phyloP scores from a whole-genome alignment of 2,113 vertebrate genomes.

The Elephantulus edwardii region DNA sequence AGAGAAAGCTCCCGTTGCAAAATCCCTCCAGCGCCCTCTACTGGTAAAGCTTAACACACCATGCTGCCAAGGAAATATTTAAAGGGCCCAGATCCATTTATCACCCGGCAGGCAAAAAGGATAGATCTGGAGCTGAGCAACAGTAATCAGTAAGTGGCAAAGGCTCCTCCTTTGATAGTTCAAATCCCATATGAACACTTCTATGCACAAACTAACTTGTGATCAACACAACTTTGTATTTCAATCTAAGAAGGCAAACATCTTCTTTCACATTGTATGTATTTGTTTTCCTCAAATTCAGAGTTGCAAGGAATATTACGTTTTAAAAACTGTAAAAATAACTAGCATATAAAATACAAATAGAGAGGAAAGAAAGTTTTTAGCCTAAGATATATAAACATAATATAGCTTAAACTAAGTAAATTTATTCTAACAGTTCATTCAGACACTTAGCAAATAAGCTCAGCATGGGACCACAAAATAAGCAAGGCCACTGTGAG shows the following conservation, averaged over 20 bases:
- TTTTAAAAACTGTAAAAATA: neutral
- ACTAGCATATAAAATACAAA: neutral
- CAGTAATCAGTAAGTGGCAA: fast-evolving
- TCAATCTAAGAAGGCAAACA: neutral
- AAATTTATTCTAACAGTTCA: neutral
- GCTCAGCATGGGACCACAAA: too few relatives aligned
- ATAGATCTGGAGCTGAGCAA: fast-evolving
- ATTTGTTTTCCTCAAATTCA: neutral
- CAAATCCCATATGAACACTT: neutral
- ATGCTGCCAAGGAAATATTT: neutral
- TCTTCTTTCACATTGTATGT: neutral
- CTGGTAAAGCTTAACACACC: fast-evolving
- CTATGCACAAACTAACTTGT: neutral
- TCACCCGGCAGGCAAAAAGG: neutral
- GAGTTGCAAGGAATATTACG: neutral
- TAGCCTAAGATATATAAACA: too few relatives aligned
- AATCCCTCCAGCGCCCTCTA: neutral
- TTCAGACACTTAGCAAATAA: neutral
- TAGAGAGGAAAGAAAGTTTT: neutral
- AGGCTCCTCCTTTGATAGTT: neutral
- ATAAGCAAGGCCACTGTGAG: neutral
- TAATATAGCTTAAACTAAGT: neutral
- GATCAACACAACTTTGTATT: neutral
- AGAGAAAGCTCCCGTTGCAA: fast-evolving
- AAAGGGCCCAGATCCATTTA: slow-evolving; percentile 59